A percentile compares a stretch with the other conserved stretches of the same genome.
phyloP scores from a whole-genome alignment of 1,140 invertebrate species.

The Condylostylus longicornis region DNA sequence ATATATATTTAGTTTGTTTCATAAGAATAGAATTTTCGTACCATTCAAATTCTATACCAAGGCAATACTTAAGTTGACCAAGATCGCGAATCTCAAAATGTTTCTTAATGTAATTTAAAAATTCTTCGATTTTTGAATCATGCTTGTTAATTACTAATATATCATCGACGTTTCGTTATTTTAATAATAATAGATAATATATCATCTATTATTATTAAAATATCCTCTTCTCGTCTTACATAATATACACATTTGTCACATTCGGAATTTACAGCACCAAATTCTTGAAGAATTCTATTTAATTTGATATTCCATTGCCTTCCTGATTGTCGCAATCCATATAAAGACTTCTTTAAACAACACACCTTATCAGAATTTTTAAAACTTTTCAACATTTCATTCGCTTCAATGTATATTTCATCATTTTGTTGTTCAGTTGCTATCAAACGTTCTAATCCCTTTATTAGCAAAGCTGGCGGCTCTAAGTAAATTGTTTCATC shows the following conservation, averaged over 20 bases:
- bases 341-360: slow-evolving; percentile 27
- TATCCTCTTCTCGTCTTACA: slow-evolving; percentile 2
- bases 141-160: slow-evolving; percentile 11
- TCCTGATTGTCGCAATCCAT: slow-evolving; percentile 33
- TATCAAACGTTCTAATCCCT: slow-evolving; percentile 4
- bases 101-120: slow-evolving; percentile 4
- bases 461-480: slow-evolving; percentile 18
- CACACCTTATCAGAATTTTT: slow-evolving; percentile 11
- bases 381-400: not conserved
- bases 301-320: slow-evolving; percentile 27
- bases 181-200: too few relatives aligned
- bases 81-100: slow-evolving; percentile 5
- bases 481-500: slow-evolving; percentile 28
- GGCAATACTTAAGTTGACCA: not conserved
- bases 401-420: not conserved
- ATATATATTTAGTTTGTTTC: slow-evolving; percentile 27
- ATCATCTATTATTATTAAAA: slow-evolving; percentile 7
- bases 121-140: slow-evolving; percentile 6
- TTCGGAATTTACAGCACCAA: slow-evolving; percentile 8
- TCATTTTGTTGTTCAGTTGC: not conserved
- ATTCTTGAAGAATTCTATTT: slow-evolving; percentile 7
- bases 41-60: not conserved
- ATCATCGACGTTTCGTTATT: slow-evolving; percentile 19
- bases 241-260: slow-evolving; percentile 9
- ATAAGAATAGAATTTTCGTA: not conserved